Conservation (phyloP, 1,140 invertebrate genomes). For the Tetraneura akinire region DNA sequence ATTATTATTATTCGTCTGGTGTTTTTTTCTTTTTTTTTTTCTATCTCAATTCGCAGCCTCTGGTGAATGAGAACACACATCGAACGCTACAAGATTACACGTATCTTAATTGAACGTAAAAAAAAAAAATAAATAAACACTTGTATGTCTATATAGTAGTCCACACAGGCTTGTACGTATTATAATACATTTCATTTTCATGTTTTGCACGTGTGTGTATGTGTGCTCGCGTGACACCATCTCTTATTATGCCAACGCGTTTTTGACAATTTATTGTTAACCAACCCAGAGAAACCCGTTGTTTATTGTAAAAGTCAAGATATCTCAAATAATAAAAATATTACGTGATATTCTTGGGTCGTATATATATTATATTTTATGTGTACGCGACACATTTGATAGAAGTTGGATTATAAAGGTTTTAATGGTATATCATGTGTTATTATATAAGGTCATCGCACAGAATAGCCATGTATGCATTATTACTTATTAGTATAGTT, state of each 20-base stretch:
- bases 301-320: not conserved
- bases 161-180: too few species aligned
- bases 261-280: not conserved
- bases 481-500: not conserved
- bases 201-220: not conserved
- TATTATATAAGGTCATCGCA: not conserved
- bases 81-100: not conserved
- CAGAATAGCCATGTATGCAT: not conserved
- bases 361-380: too few species aligned
- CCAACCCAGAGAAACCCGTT: constrained; percentile 1
- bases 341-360: constrained; percentile 14
- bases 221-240: not conserved
- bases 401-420: constrained; percentile 45
- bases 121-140: not conserved
- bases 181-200: not conserved
- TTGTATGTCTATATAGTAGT: not conserved
- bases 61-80: not conserved
- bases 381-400: not conserved
- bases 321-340: not conserved
- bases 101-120: constrained; percentile 2
- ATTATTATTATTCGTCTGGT: not conserved
- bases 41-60: not conserved
- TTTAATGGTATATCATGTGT: not conserved
- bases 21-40: not conserved
- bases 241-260: constrained; percentile 1